These are phyloP conservation scores for Endotricha flammealis DNA, from an alignment of 2,888 invertebrate genomes.

Conservation along the genomic window DNA sequence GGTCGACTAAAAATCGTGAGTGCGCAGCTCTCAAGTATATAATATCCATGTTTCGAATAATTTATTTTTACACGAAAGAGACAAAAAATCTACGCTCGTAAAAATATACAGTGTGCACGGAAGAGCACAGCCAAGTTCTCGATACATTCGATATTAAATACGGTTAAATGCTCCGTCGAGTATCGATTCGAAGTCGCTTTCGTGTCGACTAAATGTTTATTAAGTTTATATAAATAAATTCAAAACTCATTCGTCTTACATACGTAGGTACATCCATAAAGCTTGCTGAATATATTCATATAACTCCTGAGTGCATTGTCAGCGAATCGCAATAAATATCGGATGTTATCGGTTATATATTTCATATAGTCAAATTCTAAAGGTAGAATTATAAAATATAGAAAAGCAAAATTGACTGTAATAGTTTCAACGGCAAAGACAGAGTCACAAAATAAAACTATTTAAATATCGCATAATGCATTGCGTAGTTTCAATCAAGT, in stretches of 20 bases:
- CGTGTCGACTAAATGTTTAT: slow-evolving; percentile 43
- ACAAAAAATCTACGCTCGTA: slow-evolving; percentile 40
- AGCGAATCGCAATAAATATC: slow-evolving; percentile 44
- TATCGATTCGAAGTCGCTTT: slow-evolving; percentile 50
- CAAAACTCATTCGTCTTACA: slow-evolving; percentile 49
- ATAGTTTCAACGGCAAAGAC: no score
- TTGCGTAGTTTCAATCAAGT: no score
- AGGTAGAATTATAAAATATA: no score
- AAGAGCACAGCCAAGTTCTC: slow-evolving; percentile 3
- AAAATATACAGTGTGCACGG: slow-evolving; percentile 6
- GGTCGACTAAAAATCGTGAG: no score
- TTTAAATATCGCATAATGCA: no score
- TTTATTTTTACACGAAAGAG: slow-evolving; percentile 51
- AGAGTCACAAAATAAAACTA: no score
- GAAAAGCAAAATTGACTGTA: no score
- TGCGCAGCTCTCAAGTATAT: no score
- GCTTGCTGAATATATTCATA: slow-evolving; percentile 52
- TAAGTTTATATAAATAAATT: slow-evolving; percentile 62
- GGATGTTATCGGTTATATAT: no score
- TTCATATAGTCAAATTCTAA: no score
- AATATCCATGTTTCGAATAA: slow-evolving; percentile 44
- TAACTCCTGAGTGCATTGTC: slow-evolving; percentile 32
- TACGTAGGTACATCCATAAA: slow-evolving; percentile 61
- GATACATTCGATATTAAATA: slow-evolving; percentile 3
- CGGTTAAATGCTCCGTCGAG: slow-evolving; percentile 45